A percentile compares a stretch with the other conserved stretches of the same genome.
Conservation (phyloP, 2,888 invertebrate species). For the Cataglyphis albicans region DNA sequence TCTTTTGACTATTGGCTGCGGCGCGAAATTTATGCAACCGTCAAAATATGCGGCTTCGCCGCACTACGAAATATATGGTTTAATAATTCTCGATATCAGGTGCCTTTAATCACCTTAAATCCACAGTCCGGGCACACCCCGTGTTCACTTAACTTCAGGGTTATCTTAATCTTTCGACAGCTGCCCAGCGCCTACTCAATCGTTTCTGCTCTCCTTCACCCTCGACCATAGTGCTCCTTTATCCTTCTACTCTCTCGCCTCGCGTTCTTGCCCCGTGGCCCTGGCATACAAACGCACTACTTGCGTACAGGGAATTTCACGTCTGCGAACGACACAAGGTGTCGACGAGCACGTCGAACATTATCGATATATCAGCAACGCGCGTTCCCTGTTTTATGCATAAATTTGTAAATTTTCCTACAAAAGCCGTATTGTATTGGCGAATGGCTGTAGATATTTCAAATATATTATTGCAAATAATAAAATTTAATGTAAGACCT, state of each 20-base stretch:
- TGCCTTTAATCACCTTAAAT: conserved; percentile 86
- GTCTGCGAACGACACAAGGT: conserved; percentile 21
- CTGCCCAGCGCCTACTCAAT: conserved; percentile 84
- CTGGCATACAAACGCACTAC: conserved; percentile 46
- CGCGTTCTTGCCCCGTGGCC: conserved; percentile 56
- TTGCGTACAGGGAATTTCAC: conserved; percentile 34
- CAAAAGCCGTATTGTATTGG: neutral
- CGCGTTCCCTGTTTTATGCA: neutral
- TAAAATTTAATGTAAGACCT: neutral
- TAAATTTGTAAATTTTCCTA: neutral
- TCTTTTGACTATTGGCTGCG: conserved; percentile 64
- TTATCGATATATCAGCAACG: neutral
- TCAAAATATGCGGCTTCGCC: conserved; percentile 65
- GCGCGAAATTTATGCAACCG: conserved; percentile 77
- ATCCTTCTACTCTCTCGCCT: conserved; percentile 47
- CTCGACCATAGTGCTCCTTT: conserved; percentile 66
- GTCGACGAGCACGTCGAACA: conserved; percentile 36
- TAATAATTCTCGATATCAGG: conserved; percentile 86
- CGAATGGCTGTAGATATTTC: neutral
- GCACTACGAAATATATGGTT: conserved; percentile 81
- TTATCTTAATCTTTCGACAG: conserved; percentile 86
- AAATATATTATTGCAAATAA: neutral
- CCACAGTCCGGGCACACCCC: conserved; percentile 84
- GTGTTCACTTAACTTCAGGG: conserved; percentile 84
- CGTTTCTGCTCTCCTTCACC: conserved; percentile 74